Percentiles rank a stretch among this genome's conserved stretches.
phyloP scores from a whole-genome alignment of 2,888 invertebrate species.

The Phania funesta region DNA sequence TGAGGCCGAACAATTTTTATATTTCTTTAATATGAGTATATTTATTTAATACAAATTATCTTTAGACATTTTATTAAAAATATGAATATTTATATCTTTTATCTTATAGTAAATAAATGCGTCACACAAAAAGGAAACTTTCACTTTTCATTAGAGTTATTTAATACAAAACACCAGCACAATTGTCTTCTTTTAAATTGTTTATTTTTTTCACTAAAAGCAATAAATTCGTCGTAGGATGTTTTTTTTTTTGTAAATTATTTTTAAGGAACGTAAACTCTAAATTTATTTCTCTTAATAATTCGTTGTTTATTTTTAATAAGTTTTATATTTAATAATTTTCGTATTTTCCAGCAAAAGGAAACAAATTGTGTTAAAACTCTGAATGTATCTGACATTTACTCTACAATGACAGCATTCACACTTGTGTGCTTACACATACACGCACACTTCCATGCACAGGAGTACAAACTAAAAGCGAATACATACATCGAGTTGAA shows the following conservation, averaged over 20 bases:
- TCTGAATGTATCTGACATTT: conserved; percentile 62
- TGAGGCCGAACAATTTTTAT: background rate
- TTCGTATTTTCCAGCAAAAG: background rate
- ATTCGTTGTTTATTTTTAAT: conserved; percentile 27
- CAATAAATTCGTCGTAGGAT: background rate
- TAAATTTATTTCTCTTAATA: background rate
- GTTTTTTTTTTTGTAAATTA: background rate
- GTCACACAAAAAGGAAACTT: conserved; percentile 53
- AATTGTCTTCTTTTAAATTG: background rate
- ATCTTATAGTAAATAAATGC: conserved; percentile 6
- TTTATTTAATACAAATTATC: background rate
- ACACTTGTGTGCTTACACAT: background rate
- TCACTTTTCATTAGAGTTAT: conserved; percentile 38
- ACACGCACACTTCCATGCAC: background rate
- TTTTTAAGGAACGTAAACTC: too few relatives aligned
- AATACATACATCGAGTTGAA: conserved; percentile 53
- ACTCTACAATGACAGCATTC: conserved; percentile 15
- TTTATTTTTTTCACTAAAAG: background rate
- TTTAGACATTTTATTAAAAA: background rate
- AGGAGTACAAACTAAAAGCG: conserved; percentile 37
- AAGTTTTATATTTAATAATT: conserved; percentile 1
- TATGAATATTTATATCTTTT: conserved; percentile 15
- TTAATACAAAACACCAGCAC: conserved; percentile 28
- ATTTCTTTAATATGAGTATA: background rate
- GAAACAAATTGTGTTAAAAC: conserved; percentile 26